These are phyloP conservation scores for Oncopodura yosiiana DNA, from an alignment of 1,140 invertebrate genomes.

Conservation along the genomic window DNA sequence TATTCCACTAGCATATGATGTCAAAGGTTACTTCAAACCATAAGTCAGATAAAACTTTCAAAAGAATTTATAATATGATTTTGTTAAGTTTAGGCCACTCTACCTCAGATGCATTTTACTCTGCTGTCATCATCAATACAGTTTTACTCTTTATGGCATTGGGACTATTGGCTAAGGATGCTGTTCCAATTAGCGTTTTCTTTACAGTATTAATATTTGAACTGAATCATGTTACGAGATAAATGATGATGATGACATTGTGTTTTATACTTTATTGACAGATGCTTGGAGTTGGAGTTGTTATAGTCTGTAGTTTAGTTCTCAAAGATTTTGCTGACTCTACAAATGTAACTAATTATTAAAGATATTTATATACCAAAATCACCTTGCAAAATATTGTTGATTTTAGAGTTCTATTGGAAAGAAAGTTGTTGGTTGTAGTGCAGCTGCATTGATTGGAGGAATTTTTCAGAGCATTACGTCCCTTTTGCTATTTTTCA, in stretches of 20 bases:
- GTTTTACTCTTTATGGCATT: neutral
- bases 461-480: slow-evolving; percentile 2
- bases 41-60: too few species aligned
- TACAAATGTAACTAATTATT: too few species aligned
- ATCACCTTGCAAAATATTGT: neutral
- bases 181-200: slow-evolving; percentile 1
- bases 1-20: neutral
- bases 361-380: too few species aligned
- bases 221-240: too few species aligned
- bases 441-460: neutral
- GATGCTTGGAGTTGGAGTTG: too few species aligned
- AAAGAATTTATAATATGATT: too few species aligned
- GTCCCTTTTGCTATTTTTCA: slow-evolving; percentile 3
- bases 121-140: neutral
- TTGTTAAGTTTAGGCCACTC: neutral
- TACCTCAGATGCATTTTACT: neutral
- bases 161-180: neutral
- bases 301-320: neutral
- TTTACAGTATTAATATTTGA: neutral
- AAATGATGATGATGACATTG: too few species aligned
- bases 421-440: slow-evolving; percentile 7
- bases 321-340: neutral
- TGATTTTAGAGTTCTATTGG: too few species aligned
- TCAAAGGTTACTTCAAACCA: too few species aligned
- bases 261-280: too few species aligned